Evolutionary conservation across 2,113 vertebrate species (phyloP), one percentile per base, ranked within the genome.

Genomic region (Suricata suricatta): DNA sequence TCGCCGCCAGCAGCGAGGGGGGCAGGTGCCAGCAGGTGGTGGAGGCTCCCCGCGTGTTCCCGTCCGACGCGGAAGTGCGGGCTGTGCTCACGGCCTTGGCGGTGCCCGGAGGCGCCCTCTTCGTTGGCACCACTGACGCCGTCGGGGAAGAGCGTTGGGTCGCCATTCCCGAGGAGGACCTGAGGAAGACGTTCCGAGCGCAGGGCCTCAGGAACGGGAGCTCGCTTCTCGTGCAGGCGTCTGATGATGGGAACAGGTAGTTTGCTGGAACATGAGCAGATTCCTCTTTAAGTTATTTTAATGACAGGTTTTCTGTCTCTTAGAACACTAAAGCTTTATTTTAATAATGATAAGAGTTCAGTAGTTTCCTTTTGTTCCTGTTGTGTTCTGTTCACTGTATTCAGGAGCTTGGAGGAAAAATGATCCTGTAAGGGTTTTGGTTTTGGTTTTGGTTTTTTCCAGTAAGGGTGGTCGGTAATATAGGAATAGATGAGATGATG

Each of bases 151-250:
- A 98, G 41, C 94, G 81, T 50, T 99, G 99, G 99, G 98, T 98
- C 31, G 96, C 99, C n/a, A 98, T 99, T 90, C 97, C 93, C 0
- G 95, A 98, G 8, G 99, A 98, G 7, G 99, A 99, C 98, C 98
- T 99, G 99, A 98, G 98, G 95, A 99, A 99, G 90, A 99, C 99
- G 0, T 98, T 99, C 9, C 98, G 96, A 96, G 99, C 99, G 2
- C 98, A 99, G 29, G 99, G 99, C 0, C 99, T 99, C 79, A 97
- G 72, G 16, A 99, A 99, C 2, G 99, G 99, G 13, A 99, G 99
- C 33, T 98, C 99, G 0, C 21, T 99, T 63, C 96, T 99, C 57
- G 97, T 99, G 95, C 98, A 99, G 93, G 99, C 99, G 64, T 54
- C 92, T 27, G 74, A 98, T 23, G 97, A 98, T 7, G 98, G 99